Evolutionary conservation across 2,797 vertebrate genomes (phyloP).

Genomic region (Rhinophrynus dorsalis): DNA sequence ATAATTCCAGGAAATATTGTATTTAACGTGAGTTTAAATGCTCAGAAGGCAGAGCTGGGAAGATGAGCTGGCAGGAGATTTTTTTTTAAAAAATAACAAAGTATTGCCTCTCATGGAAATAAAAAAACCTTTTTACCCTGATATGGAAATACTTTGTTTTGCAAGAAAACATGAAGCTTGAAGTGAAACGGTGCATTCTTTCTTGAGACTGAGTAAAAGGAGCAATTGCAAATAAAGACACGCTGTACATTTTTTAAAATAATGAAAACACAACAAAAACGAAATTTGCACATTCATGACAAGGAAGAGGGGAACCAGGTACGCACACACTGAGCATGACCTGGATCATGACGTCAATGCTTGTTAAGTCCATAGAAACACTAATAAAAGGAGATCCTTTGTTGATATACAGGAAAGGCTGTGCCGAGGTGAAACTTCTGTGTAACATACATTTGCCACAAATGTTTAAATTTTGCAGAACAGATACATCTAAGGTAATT

Average conservation of each 20-base stretch:
- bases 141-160: slow-evolving; percentile 1
- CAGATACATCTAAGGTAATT: background rate
- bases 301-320: slow-evolving; percentile 1
- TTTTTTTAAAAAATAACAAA: background rate
- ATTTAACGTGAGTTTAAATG: too few relatives aligned
- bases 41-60: too few relatives aligned
- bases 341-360: background rate
- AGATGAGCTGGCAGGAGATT: background rate
- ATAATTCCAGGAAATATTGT: too few relatives aligned
- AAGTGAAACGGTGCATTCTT: background rate
- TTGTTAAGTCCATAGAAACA: background rate
- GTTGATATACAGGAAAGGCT: background rate
- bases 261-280: background rate
- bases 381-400: background rate
- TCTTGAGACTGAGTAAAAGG: background rate
- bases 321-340: background rate
- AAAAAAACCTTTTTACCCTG: background rate
- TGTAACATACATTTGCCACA: slow-evolving; percentile 5
- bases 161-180: background rate
- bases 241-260: background rate
- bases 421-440: background rate
- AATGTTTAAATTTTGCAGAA: background rate
- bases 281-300: background rate
- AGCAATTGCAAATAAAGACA: background rate
- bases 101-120: background rate